Evolutionary conservation across 2,888 invertebrate genomes (phyloP).

Genomic region (Eupithecia subfuscata): DNA sequence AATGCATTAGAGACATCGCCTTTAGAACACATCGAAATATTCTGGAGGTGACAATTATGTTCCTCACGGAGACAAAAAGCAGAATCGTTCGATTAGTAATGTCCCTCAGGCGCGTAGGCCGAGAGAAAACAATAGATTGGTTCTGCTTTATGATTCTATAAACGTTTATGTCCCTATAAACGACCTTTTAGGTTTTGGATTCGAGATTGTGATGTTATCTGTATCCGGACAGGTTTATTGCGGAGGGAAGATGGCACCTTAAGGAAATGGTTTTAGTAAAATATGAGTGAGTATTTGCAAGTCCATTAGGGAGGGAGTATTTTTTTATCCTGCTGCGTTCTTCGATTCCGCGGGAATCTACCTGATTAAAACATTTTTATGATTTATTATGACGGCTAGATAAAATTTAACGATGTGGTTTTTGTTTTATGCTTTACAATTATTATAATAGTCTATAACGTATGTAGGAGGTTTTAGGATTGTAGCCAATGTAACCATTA

Average conservation of each 20-base stretch:
- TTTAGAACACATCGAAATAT: slow-evolving; percentile 72
- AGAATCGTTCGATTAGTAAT: slow-evolving; percentile 80
- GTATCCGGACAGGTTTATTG: slow-evolving; percentile 73
- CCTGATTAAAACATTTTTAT: slow-evolving; percentile 44
- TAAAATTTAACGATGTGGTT: slow-evolving; percentile 46
- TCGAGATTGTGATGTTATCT: slow-evolving; percentile 78
- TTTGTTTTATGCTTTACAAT: slow-evolving; percentile 45
- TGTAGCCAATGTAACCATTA: slow-evolving; percentile 50
- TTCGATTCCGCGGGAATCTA: slow-evolving; percentile 39
- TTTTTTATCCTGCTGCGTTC: slow-evolving; percentile 41
- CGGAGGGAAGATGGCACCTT: slow-evolving; percentile 65
- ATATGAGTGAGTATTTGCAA: slow-evolving; percentile 51
- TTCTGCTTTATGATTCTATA: slow-evolving; percentile 82
- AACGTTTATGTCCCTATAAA: slow-evolving; percentile 82
- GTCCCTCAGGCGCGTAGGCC: slow-evolving; percentile 75
- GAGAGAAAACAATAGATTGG: slow-evolving; percentile 79
- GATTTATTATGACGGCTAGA: slow-evolving; percentile 46
- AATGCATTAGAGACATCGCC: slow-evolving; percentile 71
- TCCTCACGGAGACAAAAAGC: slow-evolving; percentile 76
- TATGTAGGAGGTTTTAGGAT: slow-evolving; percentile 53
- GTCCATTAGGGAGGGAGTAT: slow-evolving; percentile 44
- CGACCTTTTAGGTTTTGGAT: slow-evolving; percentile 78
- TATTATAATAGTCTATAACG: slow-evolving; percentile 48
- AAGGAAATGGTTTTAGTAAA: slow-evolving; percentile 58
- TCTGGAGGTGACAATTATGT: slow-evolving; percentile 79